Conservation (phyloP, 1,140 invertebrate genomes). For the Drosophila trapezifrons region DNA sequence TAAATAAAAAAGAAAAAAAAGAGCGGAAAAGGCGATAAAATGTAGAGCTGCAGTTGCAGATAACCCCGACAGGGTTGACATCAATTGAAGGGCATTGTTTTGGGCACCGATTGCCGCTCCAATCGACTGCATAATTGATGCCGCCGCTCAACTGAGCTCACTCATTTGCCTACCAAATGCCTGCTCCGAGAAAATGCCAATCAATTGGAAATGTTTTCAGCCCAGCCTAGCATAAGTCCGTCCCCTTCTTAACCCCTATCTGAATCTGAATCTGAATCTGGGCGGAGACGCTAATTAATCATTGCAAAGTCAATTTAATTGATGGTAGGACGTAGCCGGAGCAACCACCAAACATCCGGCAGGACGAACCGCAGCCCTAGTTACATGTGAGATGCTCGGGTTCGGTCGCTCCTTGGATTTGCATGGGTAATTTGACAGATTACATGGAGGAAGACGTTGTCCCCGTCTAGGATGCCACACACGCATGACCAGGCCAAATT, state of each 20-base stretch:
- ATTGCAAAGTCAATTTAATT: slow-evolving; percentile 79
- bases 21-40: slow-evolving; percentile 26
- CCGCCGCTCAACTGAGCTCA: slow-evolving; percentile 14
- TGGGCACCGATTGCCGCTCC: slow-evolving; percentile 7
- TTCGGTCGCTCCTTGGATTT: slow-evolving; percentile 58
- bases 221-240: slow-evolving; percentile 18
- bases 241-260: background rate
- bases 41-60: slow-evolving; percentile 31
- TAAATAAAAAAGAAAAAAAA: slow-evolving; percentile 10
- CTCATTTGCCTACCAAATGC: slow-evolving; percentile 62
- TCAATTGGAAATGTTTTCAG: slow-evolving; percentile 76
- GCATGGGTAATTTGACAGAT: slow-evolving; percentile 82
- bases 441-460: slow-evolving; percentile 49
- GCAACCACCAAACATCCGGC: slow-evolving; percentile 46
- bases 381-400: slow-evolving; percentile 54
- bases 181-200: slow-evolving; percentile 47
- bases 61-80: slow-evolving; percentile 35
- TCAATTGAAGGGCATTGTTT: slow-evolving; percentile 52
- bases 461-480: slow-evolving; percentile 30
- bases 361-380: slow-evolving; percentile 64
- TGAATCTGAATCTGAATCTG: background rate
- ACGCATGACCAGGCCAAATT: slow-evolving; percentile 24
- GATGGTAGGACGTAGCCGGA: slow-evolving; percentile 52
- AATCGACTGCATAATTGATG: slow-evolving; percentile 70
- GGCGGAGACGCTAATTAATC: slow-evolving; percentile 78